Percentiles rank a stretch among this genome's conserved stretches.
Conservation (phyloP, 1,140 invertebrate genomes). For the Anoplolepis gracilipes region DNA sequence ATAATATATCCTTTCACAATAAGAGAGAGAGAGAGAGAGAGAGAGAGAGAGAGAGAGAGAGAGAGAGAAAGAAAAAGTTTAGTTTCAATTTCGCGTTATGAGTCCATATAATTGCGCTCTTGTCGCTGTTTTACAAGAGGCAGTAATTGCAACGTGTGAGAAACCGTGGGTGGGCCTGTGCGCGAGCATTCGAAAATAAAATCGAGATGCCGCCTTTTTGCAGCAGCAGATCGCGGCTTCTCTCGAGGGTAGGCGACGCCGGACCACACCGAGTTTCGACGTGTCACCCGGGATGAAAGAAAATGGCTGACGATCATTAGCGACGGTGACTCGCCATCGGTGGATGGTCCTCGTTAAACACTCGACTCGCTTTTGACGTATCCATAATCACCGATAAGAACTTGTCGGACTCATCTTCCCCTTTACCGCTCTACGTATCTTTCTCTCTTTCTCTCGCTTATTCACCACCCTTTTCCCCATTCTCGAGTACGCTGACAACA, state of each 20-base stretch:
- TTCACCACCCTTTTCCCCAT: slow-evolving; percentile 48
- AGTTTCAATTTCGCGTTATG: slow-evolving; percentile 51
- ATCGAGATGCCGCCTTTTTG: slow-evolving; percentile 64
- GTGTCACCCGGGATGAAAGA: slow-evolving; percentile 74
- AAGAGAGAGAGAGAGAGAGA: background rate
- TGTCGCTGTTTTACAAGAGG: slow-evolving; percentile 58
- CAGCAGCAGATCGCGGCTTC: slow-evolving; percentile 63
- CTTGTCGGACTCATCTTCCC: slow-evolving; percentile 45
- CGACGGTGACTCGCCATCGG: slow-evolving; percentile 73
- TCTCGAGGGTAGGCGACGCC: slow-evolving; percentile 59
- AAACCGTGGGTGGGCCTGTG: slow-evolving; percentile 67
- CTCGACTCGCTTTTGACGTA: slow-evolving; percentile 74
- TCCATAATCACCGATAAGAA: slow-evolving; percentile 77
- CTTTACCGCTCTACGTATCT: background rate
- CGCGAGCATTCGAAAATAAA: slow-evolving; percentile 52
- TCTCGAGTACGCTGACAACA: slow-evolving; percentile 58
- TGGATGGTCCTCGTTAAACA: slow-evolving; percentile 76
- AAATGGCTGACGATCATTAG: slow-evolving; percentile 76
- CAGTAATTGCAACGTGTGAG: slow-evolving; percentile 51
- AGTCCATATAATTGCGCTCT: slow-evolving; percentile 47
- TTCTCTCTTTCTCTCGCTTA: slow-evolving; percentile 23
- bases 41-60: background rate
- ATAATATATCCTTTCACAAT: background rate
- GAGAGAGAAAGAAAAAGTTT: slow-evolving; percentile 21
- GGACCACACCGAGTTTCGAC: slow-evolving; percentile 74